Evolutionary conservation across 2,888 invertebrate species (phyloP), one percentile per base, ranked within the genome.

Genomic region (Drosophila anomelani): DNA sequence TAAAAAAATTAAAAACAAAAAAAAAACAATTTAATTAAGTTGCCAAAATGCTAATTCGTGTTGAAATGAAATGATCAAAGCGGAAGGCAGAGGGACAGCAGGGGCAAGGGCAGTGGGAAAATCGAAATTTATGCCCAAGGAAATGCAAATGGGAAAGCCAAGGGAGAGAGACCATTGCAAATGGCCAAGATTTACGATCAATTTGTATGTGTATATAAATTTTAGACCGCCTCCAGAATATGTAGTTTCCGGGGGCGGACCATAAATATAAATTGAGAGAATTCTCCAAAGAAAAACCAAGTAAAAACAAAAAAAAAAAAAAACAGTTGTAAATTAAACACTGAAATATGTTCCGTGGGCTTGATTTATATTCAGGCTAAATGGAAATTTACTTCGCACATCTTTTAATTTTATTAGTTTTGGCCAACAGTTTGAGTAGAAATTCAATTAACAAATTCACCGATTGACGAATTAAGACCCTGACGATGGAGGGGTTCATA

Each of bases 141-240:
- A 70, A 69, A 69, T 70, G 71, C 62, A 58, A 69, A 54, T 70
- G 26, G 55, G 7, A 10, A 29, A 3, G 29, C 29, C 57, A 51
- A 61, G 29, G 51, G 32, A 20, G 20, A 23, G 5, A 5, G 26
- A 46, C 15, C 26, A 20, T 12, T 36, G 53, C 53, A 81, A 61
- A 58, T 66, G 59, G 44, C 36, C 44, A 72, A 72, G 75, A 81
- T 85, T 81, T 81, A 81, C 78, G 80, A 81, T 80, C 78, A 72
- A 75, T 81, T 85, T 75, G 62, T 72, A 60, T 77, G 46, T 63
- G 32, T 63, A 36, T 51, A 29, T 44, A 20, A 29, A 46, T 17
- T 23, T 26, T 17, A 32, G 12, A 6, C 44, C 58, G 55, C 58
- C 56, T 59, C 59, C 54, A 54, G 36, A 68, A 20, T 54, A 29